Evolutionary conservation across 2,113 vertebrate genomes (phyloP).

Genomic region (Engystomops pustulosus): DNA sequence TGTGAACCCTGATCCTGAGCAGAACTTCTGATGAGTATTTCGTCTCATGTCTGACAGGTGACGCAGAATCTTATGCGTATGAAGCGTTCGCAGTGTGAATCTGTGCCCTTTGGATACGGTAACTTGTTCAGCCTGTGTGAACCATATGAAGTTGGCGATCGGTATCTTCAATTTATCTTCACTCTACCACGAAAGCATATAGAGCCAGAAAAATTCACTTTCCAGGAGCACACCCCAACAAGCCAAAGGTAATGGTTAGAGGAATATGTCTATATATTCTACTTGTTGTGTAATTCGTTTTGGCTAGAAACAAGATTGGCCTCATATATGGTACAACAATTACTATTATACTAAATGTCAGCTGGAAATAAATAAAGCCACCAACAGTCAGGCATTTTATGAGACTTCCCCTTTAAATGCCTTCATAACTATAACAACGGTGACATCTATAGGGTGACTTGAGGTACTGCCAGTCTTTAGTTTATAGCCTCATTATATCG

Average conservation of each 20-base stretch:
- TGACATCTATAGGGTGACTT: no score
- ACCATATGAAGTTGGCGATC: slow-evolving; percentile 80
- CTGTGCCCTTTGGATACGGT: slow-evolving; percentile 75
- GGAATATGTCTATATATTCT: background rate
- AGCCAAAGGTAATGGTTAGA: slow-evolving; percentile 72
- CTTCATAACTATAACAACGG: no score
- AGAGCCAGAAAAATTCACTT: slow-evolving; percentile 70
- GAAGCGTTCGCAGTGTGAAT: slow-evolving; percentile 79
- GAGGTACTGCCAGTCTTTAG: no score
- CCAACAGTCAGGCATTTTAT: background rate
- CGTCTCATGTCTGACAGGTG: slow-evolving; percentile 70
- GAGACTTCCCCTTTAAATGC: background rate
- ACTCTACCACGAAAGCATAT: slow-evolving; percentile 67
- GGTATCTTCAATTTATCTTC: slow-evolving; percentile 82
- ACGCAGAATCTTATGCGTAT: slow-evolving; percentile 87
- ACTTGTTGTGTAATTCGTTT: no score
- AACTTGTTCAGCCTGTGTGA: slow-evolving; percentile 79
- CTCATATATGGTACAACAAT: background rate
- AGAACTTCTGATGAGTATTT: background rate
- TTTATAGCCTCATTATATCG: no score
- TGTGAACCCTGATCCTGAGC: background rate
- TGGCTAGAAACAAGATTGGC: no score
- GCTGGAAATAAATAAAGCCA: background rate
- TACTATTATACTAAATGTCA: background rate
- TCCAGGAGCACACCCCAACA: slow-evolving; percentile 76